Evolutionary conservation across 2,797 vertebrate species (phyloP).

Genomic region (Tadarida brasiliensis): DNA sequence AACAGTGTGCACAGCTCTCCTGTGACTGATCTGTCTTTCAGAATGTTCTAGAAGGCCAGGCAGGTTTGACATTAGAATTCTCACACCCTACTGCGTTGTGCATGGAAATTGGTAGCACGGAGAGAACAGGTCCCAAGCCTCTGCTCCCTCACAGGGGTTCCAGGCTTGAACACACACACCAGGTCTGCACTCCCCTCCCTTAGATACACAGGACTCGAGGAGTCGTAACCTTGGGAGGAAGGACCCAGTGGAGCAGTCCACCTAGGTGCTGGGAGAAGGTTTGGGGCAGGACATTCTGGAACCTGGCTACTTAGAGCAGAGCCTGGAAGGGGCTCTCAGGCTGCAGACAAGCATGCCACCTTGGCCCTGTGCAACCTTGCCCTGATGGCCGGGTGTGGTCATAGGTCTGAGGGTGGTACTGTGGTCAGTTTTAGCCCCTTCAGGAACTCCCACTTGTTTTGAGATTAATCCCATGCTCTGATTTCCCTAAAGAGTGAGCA

Average conservation of each 20-base stretch:
- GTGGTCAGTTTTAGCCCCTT: background rate
- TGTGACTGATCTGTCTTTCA: background rate
- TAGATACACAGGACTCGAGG: background rate
- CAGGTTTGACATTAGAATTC: background rate
- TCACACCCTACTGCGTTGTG: background rate
- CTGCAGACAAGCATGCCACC: fast-evolving
- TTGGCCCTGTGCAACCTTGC: background rate
- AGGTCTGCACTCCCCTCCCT: fast-evolving
- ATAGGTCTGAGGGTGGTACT: fast-evolving
- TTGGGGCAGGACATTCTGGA: background rate
- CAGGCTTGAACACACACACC: background rate
- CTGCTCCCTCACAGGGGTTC: background rate
- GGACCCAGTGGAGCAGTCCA: background rate
- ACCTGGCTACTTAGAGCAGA: background rate
- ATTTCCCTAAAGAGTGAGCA: background rate
- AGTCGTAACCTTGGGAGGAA: background rate
- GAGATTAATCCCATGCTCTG: background rate
- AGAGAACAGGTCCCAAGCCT: background rate
- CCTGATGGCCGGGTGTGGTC: background rate
- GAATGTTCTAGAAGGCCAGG: background rate
- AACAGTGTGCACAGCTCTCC: background rate
- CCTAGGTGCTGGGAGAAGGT: background rate
- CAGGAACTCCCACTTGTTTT: background rate
- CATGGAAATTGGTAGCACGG: background rate
- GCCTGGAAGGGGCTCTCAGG: background rate